A percentile compares a stretch with the other conserved stretches of the same genome.
Conservation (phyloP, 2,888 invertebrate species). For the Lithophane leautieri region DNA sequence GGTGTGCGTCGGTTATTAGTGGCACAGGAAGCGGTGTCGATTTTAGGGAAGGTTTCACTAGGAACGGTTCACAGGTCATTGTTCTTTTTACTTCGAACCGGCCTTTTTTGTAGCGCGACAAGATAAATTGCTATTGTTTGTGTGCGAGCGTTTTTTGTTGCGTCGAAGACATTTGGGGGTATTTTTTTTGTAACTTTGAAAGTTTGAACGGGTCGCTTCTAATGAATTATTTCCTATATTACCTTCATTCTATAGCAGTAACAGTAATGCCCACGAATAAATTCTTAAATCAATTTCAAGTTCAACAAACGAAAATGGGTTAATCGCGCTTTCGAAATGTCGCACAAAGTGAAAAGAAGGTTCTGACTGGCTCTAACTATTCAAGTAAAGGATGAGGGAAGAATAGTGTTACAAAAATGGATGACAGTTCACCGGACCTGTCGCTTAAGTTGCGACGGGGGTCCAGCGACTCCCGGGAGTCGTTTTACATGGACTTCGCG, state of each 20-base stretch:
- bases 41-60: constrained; percentile 87
- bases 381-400: constrained; percentile 64
- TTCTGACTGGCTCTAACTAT: constrained; percentile 57
- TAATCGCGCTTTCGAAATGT: constrained; percentile 71
- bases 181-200: constrained; percentile 64
- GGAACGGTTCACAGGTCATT: constrained; percentile 87
- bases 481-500: constrained; percentile 97
- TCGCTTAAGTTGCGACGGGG: constrained; percentile 96
- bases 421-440: constrained; percentile 96
- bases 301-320: constrained; percentile 67
- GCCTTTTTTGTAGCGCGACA: constrained; percentile 78
- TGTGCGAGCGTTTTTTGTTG: constrained; percentile 76
- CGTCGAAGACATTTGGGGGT: constrained; percentile 54
- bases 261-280: constrained; percentile 57
- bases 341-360: constrained; percentile 74
- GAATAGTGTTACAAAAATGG: constrained; percentile 80
- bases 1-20: constrained; percentile 81
- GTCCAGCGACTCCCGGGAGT: constrained; percentile 96
- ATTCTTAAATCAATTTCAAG: constrained; percentile 46
- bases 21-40: constrained; percentile 88
- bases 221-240: constrained; percentile 31
- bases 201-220: constrained; percentile 35
- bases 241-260: neutral
- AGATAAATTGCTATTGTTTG: constrained; percentile 84
- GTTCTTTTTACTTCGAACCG: constrained; percentile 83